phyloP scores from a whole-genome alignment of 2,113 vertebrate genomes.

The Chauna torquata region DNA sequence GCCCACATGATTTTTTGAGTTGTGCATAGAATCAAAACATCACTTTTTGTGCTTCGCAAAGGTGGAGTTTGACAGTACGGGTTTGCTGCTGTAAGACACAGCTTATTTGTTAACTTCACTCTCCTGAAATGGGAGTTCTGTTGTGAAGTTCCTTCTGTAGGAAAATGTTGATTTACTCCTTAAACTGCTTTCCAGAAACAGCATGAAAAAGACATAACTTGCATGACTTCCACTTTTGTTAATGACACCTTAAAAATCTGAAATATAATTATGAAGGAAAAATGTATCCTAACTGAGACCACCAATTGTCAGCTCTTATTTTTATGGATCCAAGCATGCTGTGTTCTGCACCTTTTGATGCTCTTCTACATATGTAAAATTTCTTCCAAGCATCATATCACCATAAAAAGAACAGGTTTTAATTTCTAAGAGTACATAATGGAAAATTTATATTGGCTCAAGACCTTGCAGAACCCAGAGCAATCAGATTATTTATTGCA shows the following conservation, averaged over 20 bases:
- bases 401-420: neutral
- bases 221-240: neutral
- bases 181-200: neutral
- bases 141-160: neutral
- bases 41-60: neutral
- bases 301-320: neutral
- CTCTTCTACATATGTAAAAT: neutral
- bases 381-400: neutral
- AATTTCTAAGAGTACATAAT: constrained; percentile 1
- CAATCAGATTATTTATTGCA: neutral
- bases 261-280: neutral
- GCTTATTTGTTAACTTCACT: neutral
- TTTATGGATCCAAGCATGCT: neutral
- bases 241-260: constrained; percentile 11
- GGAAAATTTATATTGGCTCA: constrained; percentile 26
- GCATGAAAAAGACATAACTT: neutral
- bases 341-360: neutral
- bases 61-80: neutral
- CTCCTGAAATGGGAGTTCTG: neutral
- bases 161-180: constrained; percentile 29
- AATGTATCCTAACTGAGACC: neutral
- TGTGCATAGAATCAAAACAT: neutral
- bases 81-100: neutral
- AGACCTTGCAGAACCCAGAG: neutral
- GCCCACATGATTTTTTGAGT: neutral